Base-by-base conservation (phyloP, 2,113 vertebrate genomes). In the Phylloscopus whistleri region DNA sequence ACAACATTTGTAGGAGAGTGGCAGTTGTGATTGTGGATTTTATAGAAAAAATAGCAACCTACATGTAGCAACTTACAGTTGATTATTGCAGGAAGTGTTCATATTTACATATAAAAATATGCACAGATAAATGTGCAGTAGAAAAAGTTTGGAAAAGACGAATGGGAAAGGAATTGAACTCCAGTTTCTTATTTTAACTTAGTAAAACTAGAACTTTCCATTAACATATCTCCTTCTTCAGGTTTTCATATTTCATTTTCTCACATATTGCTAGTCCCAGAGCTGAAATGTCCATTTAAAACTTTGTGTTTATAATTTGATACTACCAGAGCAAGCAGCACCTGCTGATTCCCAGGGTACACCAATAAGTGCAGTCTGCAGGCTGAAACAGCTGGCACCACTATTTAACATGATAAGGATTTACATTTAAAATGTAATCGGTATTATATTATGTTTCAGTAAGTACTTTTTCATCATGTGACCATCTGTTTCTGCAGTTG, bases 401-500 rank as follows among this genome's bases (percentile, higher is more conserved):
- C 60, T 87, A 41, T 55, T 83, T 85, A 89, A 95, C 62, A 69
- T 9, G 22, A 93, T 95, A 62, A 79, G 27, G 39, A 90, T 91
- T 94, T 93, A 93, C 58, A 90, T 91, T 91, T 96, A 64, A 83
- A 84, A 72, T 58, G 22, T 74, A 92, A 31, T 80, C 0, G 4
- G 30, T 77, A 77, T 90, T 76, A 83, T 69, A 93, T 94, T 89
- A 89, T n/a, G 21, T 87, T 94, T 91, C 89, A 87, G 69, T 77
- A 81, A 85, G 81, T 93, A 60, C 48, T 83, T 94, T 94, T 94
- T 93, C 39, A 74, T 96, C 90, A 90, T 92, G 92, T 94, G 92
- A 95, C 76, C 86, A 90, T 85, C 77, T 92, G 80, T 76, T 96
- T 91, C 58, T 88, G 39, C 49, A 76, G 28, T 84, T 93, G 44